These are phyloP conservation scores for fruit fly (Drosophila melanogaster) DNA, from an alignment of 1,140 invertebrate genomes.

Conservation along the genomic window DNA sequence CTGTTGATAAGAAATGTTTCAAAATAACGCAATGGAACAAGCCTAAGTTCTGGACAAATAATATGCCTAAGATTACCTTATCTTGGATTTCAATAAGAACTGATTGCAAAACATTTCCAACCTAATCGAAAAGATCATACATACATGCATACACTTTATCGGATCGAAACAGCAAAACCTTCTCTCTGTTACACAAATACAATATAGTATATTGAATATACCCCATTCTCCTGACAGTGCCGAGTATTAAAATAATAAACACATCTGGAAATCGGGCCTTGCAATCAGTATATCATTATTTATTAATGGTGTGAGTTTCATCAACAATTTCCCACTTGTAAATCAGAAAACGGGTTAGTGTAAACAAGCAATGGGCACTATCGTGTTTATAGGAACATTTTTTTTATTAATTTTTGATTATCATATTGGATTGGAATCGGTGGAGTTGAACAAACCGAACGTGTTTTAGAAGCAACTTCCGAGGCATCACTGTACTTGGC, in stretches of 20 bases:
- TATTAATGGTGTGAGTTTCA: conserved; percentile 19
- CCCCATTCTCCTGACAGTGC: not conserved
- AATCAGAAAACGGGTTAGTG: not conserved
- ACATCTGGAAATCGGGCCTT: conserved; percentile 17
- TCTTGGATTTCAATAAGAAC: too few species aligned
- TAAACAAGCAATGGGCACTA: not conserved
- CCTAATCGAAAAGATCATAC: too few species aligned
- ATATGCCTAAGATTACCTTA: too few species aligned
- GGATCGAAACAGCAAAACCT: not conserved
- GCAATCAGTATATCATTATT: conserved; percentile 31
- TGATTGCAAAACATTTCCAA: too few species aligned
- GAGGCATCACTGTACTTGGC: conserved; percentile 17
- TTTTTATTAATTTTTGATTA: not conserved
- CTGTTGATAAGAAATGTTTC: not conserved
- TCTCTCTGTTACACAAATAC: not conserved
- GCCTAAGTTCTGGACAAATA: too few species aligned
- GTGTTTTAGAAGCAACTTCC: not conserved
- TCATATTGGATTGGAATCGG: conserved; percentile 1
- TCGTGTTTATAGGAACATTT: conserved; percentile 4
- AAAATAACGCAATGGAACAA: too few species aligned
- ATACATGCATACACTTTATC: not conserved
- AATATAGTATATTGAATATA: not conserved
- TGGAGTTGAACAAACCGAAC: not conserved
- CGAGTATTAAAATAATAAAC: conserved; percentile 18
- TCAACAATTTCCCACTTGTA: conserved; percentile 10